Percentiles rank a stretch among this genome's conserved stretches.
These are phyloP conservation scores for Trochalopteron elliotii DNA, from an alignment of 2,113 vertebrate species.

Conservation along the genomic window DNA sequence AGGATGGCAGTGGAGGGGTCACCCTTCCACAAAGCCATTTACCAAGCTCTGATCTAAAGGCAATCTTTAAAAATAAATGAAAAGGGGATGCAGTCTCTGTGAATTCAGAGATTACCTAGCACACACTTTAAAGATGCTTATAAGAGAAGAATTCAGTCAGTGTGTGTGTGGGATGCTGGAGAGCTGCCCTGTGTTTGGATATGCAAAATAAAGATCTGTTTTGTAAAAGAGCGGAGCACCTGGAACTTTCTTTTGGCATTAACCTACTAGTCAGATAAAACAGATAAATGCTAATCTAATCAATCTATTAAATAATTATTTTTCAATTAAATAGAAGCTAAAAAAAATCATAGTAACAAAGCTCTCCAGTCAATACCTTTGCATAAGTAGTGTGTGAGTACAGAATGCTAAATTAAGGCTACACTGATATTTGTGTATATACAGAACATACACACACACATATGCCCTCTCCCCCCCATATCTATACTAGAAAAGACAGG, in stretches of 20 bases:
- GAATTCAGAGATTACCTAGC: background rate
- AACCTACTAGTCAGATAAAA: background rate
- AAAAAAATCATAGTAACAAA: background rate
- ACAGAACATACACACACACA: background rate
- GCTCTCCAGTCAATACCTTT: background rate
- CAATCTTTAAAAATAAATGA: conserved; percentile 31
- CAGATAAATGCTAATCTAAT: conserved; percentile 14
- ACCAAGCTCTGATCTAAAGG: background rate
- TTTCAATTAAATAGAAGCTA: background rate
- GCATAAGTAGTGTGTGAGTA: background rate
- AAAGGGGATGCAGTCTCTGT: background rate
- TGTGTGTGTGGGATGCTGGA: background rate
- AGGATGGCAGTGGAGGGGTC: background rate
- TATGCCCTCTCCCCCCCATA: background rate
- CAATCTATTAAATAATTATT: conserved; percentile 9
- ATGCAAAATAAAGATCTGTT: conserved; percentile 29
- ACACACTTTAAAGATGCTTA: conserved; percentile 7
- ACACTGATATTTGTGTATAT: background rate
- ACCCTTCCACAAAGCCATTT: background rate
- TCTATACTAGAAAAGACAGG: conserved; percentile 23
- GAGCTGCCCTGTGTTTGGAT: conserved; percentile 6
- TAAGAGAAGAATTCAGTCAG: background rate
- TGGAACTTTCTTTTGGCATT: conserved; percentile 24
- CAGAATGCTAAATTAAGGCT: conserved; percentile 4
- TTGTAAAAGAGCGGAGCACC: background rate